Evolutionary conservation across 2,797 vertebrate species (phyloP).

Genomic region (Enteromius trimaculatus): DNA sequence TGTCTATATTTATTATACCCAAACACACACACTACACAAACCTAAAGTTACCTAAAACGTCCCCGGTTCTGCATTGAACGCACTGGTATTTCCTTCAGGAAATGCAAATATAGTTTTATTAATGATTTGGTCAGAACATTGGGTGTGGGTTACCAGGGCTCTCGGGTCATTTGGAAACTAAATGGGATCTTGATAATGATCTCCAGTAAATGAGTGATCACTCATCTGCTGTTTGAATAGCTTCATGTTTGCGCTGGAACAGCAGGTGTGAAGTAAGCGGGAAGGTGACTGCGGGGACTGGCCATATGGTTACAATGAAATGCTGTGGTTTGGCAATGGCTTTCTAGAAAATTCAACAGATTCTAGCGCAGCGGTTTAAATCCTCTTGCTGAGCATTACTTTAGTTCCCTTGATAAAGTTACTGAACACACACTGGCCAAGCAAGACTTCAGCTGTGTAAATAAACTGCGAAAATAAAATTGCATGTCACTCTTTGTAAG

Average conservation of each 20-base stretch:
- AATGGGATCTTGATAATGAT: slow-evolving; percentile 45
- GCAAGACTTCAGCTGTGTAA: slow-evolving; percentile 59
- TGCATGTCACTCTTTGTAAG: slow-evolving; percentile 64
- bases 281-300: slow-evolving; percentile 31
- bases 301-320: slow-evolving; percentile 57
- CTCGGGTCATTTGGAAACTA: slow-evolving; percentile 18
- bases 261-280: slow-evolving; percentile 40
- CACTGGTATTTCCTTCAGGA: slow-evolving; percentile 1
- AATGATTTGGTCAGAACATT: slow-evolving; percentile 23
- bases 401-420: slow-evolving; percentile 57
- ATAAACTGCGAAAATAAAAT: slow-evolving; percentile 53
- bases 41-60: neutral
- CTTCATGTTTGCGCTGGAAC: slow-evolving; percentile 27
- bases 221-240: slow-evolving; percentile 37
- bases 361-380: slow-evolving; percentile 37
- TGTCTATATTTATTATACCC: too few species aligned
- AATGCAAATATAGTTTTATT: neutral
- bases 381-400: slow-evolving; percentile 41
- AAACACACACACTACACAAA: too few species aligned
- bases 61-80: neutral
- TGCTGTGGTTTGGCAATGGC: slow-evolving; percentile 47
- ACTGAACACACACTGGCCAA: slow-evolving; percentile 51
- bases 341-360: slow-evolving; percentile 50
- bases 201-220: slow-evolving; percentile 28
- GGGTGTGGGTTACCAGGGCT: slow-evolving; percentile 40